Evolutionary conservation across 2,888 invertebrate species (phyloP), one percentile per base, ranked within the genome.

Genomic region (Amphiduros pacificus): DNA sequence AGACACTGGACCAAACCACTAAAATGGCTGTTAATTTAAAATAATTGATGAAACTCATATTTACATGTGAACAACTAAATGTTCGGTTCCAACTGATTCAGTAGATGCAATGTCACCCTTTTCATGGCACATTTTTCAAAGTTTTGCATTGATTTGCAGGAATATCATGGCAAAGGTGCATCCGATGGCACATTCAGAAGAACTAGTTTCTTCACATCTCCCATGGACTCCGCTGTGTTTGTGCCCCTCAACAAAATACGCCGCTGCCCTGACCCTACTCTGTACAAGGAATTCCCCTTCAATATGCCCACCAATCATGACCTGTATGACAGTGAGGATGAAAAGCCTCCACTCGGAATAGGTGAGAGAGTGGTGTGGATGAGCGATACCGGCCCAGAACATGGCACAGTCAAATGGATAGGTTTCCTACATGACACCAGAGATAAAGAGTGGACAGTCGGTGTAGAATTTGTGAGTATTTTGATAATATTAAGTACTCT

Each of bases 401-500:
- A 75, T 64, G 86, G 85, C 17, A 74, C 75, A 1, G 85, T 86
- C 22, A 79, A 81, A 65, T 87, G 86, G 85, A 82, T 86, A 49
- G 86, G 86, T 1, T 74, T 75, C 36, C 74, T 87, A 28, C 83
- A 85, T 4, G 85, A 83, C 66, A 79, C 82, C 58, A 58, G 68
- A 14, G 77, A 75, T 32, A 79, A 83, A 24, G 82, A 82, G 60
- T 82, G 82, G 76, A 85, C 85, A 64, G 84, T 86, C 57, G 87
- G 87, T 28, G 82, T 87, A 2, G 85, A 86, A 76, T 84, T 87
- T 80, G 86, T 86, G 76, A 82, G 85, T 83, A 48, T 44, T 20
- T 17, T 48, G 48, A 6, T 17, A 17, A 36, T 36, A 36, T 14
- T 14, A 14, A 36, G 14, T 14, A 14, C 9, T 36, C 11, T 36